Evolutionary conservation across 2,797 vertebrate species (phyloP), one percentile per base, ranked within the genome.

Genomic region (Crenuchus spilurus): DNA sequence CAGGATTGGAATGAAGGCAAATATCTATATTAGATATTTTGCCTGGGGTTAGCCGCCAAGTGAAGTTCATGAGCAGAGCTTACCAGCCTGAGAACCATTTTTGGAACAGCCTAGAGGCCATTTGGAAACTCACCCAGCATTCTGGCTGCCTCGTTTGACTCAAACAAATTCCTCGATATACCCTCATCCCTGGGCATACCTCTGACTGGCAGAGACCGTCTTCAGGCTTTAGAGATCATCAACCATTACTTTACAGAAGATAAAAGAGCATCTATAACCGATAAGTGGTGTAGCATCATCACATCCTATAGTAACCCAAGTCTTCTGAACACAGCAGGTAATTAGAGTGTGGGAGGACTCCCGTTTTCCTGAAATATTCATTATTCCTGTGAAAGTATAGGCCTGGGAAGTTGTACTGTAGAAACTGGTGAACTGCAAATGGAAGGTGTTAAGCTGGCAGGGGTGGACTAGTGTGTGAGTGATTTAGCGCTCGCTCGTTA

Each of bases 401-500:
- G 83, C 84, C 66, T 72, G 68, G 72, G 70, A 48, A 22, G 9
- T 48, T 44, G 85, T 70, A 80, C 85, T 79, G 82, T 87, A 90
- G 90, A 90, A 87, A 33, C 33, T 81, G 85, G 87, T 89, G 85
- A 91, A 91, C 88, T 86, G 90, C 90, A 92, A 83, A 87, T 90
- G 87, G 88, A 95, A 95, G 93, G 94, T 95, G 95, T 95, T 96
- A 94, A 96, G 95, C 89, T 90, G 87, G 88, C 87, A 89, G 90
- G 87, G 88, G 87, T 84, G 74, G 75, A 85, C 89, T 86, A 62
- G 88, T 92, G 92, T 88, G 87, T 92, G 90, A 92, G 92, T 94
- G 94, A 95, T 95, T 95, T 94, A 95, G 93, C 92, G 92, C 91
- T 90, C 89, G 89, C 89, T 93, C 92, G 93, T 96, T 95, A 96